These are phyloP conservation scores for Monopis laevigella DNA, from an alignment of 2,888 invertebrate species.

Conservation along the genomic window DNA sequence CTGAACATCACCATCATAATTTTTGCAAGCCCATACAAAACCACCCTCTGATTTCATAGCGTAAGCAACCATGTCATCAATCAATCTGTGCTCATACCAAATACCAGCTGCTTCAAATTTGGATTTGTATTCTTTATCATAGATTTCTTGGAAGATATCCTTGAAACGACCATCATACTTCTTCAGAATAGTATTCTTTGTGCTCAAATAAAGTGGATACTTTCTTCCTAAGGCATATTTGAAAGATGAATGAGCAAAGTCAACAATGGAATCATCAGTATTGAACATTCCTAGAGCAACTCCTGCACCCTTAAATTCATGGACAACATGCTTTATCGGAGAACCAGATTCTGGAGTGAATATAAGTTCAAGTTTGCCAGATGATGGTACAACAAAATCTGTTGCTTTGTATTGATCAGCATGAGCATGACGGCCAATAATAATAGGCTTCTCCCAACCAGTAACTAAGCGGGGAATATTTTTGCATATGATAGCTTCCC, in stretches of 20 bases:
- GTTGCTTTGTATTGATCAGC: constrained; percentile 98
- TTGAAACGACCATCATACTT: constrained; percentile 97
- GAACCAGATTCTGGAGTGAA: constrained; percentile 77
- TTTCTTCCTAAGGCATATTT: constrained; percentile 86
- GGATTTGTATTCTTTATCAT: constrained; percentile 86
- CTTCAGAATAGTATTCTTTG: constrained; percentile 97
- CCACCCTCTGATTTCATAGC: constrained; percentile 98
- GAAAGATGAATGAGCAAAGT: constrained; percentile 95
- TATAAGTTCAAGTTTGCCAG: constrained; percentile 86
- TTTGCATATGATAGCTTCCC: constrained; percentile 88
- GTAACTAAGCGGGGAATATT: constrained; percentile 96
- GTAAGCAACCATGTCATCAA: constrained; percentile 99
- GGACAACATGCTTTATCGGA: constrained; percentile 77
- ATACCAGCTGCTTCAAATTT: constrained; percentile 86
- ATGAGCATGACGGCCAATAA: constrained; percentile 98
- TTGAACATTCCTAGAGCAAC: constrained; percentile 97
- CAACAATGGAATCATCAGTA: constrained; percentile 92
- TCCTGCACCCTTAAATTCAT: constrained; percentile 88
- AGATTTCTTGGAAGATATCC: constrained; percentile 96
- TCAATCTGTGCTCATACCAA: constrained; percentile 98
- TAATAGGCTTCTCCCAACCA: constrained; percentile 95
- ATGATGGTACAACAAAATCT: constrained; percentile 93
- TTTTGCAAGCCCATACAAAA: constrained; percentile 99
- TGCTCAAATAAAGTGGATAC: constrained; percentile 93
- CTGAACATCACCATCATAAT: constrained; percentile 99